Conservation (phyloP, 1,140 invertebrate species). For the Drosophila trapezifrons region DNA sequence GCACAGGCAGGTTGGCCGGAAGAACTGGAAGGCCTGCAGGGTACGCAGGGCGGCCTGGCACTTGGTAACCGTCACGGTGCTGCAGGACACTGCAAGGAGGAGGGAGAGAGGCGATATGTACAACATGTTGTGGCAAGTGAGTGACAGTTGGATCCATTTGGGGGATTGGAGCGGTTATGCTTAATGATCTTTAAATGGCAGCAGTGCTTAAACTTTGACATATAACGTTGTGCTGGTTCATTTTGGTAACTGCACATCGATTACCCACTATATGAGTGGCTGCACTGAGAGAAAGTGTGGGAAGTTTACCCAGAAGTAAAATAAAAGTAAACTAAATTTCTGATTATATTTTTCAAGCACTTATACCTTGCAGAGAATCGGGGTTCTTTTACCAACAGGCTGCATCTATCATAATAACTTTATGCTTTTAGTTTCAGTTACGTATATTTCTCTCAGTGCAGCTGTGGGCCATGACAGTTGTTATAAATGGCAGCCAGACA, state of each 20-base stretch:
- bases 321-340: background rate
- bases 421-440: background rate
- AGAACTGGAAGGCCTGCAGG: conserved; percentile 94
- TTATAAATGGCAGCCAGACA: conserved; percentile 73
- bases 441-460: conserved; percentile 9
- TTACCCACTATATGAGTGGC: conserved; percentile 41
- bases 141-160: conserved; percentile 37
- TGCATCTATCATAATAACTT: background rate
- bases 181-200: conserved; percentile 81
- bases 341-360: background rate
- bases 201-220: conserved; percentile 78
- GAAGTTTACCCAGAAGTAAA: background rate
- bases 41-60: conserved; percentile 94
- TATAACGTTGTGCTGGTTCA: conserved; percentile 44
- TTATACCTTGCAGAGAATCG: background rate
- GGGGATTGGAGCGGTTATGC: conserved; percentile 43
- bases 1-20: conserved; percentile 95
- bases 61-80: conserved; percentile 95
- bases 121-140: conserved; percentile 38
- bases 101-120: conserved; percentile 3
- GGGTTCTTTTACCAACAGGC: background rate
- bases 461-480: conserved; percentile 69
- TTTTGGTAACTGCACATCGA: conserved; percentile 70
- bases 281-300: background rate
- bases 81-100: conserved; percentile 91